Base-by-base conservation (phyloP, 2,797 vertebrate species). In the Pelochelys cantorii region DNA sequence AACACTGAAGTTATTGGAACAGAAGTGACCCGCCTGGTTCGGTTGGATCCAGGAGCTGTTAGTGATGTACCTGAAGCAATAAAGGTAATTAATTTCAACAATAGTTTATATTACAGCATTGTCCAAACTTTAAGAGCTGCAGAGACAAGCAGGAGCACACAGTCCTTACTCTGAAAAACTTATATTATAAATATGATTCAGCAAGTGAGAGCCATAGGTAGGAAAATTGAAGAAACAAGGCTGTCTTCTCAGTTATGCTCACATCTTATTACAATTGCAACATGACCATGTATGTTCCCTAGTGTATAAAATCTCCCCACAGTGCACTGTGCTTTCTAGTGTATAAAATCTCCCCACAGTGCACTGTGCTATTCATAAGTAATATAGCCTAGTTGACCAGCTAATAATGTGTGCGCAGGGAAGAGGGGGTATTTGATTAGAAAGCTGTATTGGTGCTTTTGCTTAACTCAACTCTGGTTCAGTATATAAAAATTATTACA, bases 31-130 rank as follows among this genome's bases (percentile, higher is more conserved):
- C 98, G 99, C 59, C 98, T 99, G 74, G 99, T 99, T 90, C 98
- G 99, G 15, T 95, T 99, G 97, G 99, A 99, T 95, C 99, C 99
- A 0, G 99, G 99, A 88, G 99, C 99, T 0, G 99, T 99, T 83
- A 99, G 99, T 37, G 99, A 99, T 1, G 97, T 99, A 7, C 99
- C 99, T 1, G 99, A 99, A 96, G 99, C 99, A 2, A 99, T 99
- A 84, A 99, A 99, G 99, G 99, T 99, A 87, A 94, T 2, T 96
- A 88, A 17, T 60, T 92, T 14, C 8, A 54, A 71, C 10, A 37
- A 74, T 68, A 83, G 27, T 34, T 92, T 83, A 3, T 42, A 15
- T 27, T 62, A 4, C 82, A 34, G 22, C 34, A 77, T 62, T 9
- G 23, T 22, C 34, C 55, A 23, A n/a, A 2, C 22, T n/a, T 34